These are phyloP conservation scores for Nothobranchius furzeri DNA, from an alignment of 2,113 vertebrate genomes.

Conservation along the genomic window DNA sequence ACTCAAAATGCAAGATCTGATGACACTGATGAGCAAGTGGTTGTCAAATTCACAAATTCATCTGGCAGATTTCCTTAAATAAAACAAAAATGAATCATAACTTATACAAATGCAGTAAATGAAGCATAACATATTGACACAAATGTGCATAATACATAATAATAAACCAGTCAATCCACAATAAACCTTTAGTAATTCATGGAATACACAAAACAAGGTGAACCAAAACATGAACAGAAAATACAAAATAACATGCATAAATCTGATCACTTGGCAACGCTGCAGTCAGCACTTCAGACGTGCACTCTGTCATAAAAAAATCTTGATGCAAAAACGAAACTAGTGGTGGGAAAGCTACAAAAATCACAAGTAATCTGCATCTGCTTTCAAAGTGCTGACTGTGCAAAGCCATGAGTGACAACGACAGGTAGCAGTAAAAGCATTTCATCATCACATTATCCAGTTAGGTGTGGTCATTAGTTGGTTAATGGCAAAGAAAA, in stretches of 20 bases:
- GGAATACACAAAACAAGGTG: conserved; percentile 36
- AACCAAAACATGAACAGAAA: conserved; percentile 28
- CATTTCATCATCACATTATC: conserved; percentile 72
- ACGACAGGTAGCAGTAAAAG: conserved; percentile 71
- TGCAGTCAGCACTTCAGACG: conserved; percentile 71
- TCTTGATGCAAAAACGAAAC: conserved; percentile 12
- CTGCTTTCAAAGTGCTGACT: conserved; percentile 76
- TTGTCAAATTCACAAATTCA: conserved; percentile 37
- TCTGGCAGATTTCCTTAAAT: background rate
- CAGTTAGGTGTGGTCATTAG: conserved; percentile 75
- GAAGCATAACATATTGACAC: background rate
- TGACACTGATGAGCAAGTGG: conserved; percentile 41
- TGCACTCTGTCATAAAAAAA: conserved; percentile 24
- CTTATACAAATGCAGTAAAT: background rate
- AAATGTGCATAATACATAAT: conserved; percentile 13
- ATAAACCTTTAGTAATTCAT: conserved; percentile 21
- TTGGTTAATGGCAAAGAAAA: conserved; percentile 77
- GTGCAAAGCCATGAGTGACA: conserved; percentile 68
- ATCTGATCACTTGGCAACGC: conserved; percentile 68
- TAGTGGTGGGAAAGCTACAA: conserved; percentile 17
- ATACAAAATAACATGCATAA: conserved; percentile 64
- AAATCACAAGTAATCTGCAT: conserved; percentile 50
- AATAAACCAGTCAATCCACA: conserved; percentile 21
- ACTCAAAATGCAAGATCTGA: conserved; percentile 42
- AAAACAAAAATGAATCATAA: conserved; percentile 5